These are phyloP conservation scores for Petaurus breviceps DNA, from an alignment of 2,113 vertebrate genomes.

Conservation along the genomic window DNA sequence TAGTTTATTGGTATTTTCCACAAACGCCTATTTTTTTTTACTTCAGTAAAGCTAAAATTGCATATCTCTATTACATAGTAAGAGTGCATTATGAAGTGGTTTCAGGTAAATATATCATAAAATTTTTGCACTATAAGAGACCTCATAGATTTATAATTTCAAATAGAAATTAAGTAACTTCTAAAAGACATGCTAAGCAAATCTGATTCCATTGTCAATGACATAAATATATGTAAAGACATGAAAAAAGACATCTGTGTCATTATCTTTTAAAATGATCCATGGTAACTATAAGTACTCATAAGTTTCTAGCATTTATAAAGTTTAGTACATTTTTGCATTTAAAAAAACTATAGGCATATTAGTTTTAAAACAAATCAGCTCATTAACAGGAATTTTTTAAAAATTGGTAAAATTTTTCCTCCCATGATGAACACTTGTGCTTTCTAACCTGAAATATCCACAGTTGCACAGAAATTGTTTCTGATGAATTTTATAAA, in stretches of 20 bases:
- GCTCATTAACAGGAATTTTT: not conserved
- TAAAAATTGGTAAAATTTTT: not conserved
- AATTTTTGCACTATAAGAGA: not conserved
- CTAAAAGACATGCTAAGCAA: not conserved
- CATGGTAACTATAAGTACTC: not conserved
- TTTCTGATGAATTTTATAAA: not conserved
- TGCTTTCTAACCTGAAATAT: not conserved
- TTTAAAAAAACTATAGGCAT: not conserved
- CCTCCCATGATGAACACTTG: not conserved
- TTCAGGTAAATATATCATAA: not conserved
- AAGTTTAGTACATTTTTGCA: not conserved
- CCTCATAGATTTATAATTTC: not conserved
- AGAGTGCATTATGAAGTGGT: not conserved
- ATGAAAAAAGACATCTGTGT: not conserved
- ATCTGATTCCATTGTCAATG: not conserved
- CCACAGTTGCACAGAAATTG: not conserved
- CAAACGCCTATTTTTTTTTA: no score
- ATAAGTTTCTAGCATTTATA: not conserved
- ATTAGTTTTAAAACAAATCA: not conserved
- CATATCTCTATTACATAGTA: not conserved
- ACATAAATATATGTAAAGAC: not conserved
- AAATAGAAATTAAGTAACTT: not conserved
- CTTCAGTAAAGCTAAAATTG: not conserved
- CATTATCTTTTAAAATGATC: not conserved
- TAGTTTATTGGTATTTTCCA: not conserved